Evolutionary conservation across 1,140 invertebrate genomes (phyloP).

Genomic region (Centruroides vittatus): DNA sequence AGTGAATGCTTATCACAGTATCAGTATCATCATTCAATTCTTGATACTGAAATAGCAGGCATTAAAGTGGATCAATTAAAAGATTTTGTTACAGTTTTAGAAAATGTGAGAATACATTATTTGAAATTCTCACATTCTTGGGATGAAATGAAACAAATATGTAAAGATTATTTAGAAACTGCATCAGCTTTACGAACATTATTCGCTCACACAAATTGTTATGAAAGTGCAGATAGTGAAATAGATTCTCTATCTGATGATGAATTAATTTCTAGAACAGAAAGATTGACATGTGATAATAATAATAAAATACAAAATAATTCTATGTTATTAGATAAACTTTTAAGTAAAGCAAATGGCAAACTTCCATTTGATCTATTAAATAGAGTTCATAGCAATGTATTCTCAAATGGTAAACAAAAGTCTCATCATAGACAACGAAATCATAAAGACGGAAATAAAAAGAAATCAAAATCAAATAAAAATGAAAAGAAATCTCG

Average conservation of each 20-base stretch:
- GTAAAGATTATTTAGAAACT: slow-evolving; percentile 7
- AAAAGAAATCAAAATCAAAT: too few species aligned
- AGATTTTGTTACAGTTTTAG: slow-evolving; percentile 12
- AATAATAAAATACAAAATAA: neutral
- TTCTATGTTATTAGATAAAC: neutral
- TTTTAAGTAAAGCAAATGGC: neutral
- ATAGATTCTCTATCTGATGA: slow-evolving; percentile 11
- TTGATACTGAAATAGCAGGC: neutral
- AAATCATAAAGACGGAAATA: neutral
- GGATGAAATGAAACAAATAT: slow-evolving; percentile 11
- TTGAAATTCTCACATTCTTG: slow-evolving; percentile 9
- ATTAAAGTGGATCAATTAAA: neutral
- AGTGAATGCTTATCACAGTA: neutral
- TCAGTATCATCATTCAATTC: neutral
- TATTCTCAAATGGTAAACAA: neutral
- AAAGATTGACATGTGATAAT: too few species aligned
- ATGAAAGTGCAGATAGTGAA: slow-evolving; percentile 12
- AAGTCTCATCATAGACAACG: neutral
- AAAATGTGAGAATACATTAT: slow-evolving; percentile 8
- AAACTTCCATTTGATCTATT: neutral
- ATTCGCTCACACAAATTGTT: neutral
- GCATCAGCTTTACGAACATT: neutral
- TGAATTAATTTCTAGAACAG: too few species aligned
- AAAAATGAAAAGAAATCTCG: neutral
- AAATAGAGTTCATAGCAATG: neutral